These are phyloP conservation scores for Nemotelus pantherinus DNA, from an alignment of 2,888 invertebrate species.

Conservation along the genomic window DNA sequence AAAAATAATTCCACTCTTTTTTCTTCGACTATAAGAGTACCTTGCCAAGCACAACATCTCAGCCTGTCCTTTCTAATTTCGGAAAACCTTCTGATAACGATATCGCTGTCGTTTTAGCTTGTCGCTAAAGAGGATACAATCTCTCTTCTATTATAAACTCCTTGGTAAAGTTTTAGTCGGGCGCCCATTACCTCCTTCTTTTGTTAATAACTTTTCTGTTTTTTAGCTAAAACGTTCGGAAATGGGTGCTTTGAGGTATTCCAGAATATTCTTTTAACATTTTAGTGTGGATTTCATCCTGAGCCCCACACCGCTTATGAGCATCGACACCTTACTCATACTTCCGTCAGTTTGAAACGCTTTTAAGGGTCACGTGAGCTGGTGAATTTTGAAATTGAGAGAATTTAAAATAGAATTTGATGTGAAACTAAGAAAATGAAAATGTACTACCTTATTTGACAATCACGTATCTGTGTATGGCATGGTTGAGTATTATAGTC, in stretches of 20 bases:
- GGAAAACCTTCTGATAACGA: conserved; percentile 30
- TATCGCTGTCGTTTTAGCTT: conserved; percentile 24
- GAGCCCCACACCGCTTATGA: conserved; percentile 10
- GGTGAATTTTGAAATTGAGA: no score
- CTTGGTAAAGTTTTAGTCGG: conserved; percentile 46
- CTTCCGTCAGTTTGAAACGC: not conserved
- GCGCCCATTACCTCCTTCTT: conserved; percentile 46
- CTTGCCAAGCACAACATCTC: not conserved
- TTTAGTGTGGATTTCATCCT: conserved; percentile 12
- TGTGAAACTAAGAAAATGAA: no score
- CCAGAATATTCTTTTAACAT: conserved; percentile 31
- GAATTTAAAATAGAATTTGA: no score
- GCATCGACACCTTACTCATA: conserved; percentile 6
- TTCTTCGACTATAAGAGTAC: not conserved
- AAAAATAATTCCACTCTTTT: not conserved
- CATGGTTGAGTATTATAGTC: no score
- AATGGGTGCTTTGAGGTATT: conserved; percentile 31
- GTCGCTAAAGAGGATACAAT: not conserved
- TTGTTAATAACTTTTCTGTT: conserved; percentile 34
- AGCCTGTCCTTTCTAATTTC: conserved; percentile 48
- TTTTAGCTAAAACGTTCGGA: not conserved
- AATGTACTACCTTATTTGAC: no score
- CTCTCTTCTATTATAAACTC: conserved; percentile 35
- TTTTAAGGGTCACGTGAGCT: conserved; percentile 6
- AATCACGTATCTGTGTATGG: no score